A percentile compares a stretch with the other conserved stretches of the same genome.
Conservation (phyloP, 1,140 invertebrate genomes). For the Tribolium castaneum region DNA sequence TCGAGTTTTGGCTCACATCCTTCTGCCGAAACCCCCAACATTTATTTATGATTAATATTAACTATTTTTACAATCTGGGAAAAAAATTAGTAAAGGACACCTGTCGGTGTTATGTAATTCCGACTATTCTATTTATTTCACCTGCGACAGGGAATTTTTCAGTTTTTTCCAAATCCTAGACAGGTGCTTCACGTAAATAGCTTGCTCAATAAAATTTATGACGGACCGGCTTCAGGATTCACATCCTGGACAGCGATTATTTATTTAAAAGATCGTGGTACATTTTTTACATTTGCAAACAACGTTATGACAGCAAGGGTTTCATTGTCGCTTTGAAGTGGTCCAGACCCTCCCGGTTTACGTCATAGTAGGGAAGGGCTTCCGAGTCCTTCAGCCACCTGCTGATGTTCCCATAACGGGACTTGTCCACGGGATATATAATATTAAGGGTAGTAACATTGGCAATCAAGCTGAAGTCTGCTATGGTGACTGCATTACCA, state of each 20-base stretch:
- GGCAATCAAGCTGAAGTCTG: constrained; percentile 41
- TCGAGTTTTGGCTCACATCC: constrained; percentile 1
- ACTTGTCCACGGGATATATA: neutral
- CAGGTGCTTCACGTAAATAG: constrained; percentile 10
- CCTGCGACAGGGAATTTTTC: no score
- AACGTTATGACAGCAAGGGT: constrained; percentile 22
- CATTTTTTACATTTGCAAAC: constrained; percentile 19
- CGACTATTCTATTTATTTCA: constrained; percentile 11
- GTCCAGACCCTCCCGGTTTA: constrained; percentile 16
- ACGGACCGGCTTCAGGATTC: constrained; percentile 4
- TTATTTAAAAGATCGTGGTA: neutral
- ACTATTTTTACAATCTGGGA: neutral
- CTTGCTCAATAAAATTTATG: constrained; percentile 21
- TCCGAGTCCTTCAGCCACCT: constrained; percentile 4
- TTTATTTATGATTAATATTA: constrained; percentile 29
- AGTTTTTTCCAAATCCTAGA: neutral
- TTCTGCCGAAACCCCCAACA: neutral
- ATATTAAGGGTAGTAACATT: neutral
- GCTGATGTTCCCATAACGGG: neutral
- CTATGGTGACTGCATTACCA: constrained; percentile 36
- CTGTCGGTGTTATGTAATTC: constrained; percentile 7
- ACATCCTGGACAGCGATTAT: neutral
- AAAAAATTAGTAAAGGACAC: constrained; percentile 20
- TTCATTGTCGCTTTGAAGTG: constrained; percentile 42
- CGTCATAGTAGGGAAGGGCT: neutral